phyloP scores from a whole-genome alignment of 2,113 vertebrate genomes.

The Prolemur simus region DNA sequence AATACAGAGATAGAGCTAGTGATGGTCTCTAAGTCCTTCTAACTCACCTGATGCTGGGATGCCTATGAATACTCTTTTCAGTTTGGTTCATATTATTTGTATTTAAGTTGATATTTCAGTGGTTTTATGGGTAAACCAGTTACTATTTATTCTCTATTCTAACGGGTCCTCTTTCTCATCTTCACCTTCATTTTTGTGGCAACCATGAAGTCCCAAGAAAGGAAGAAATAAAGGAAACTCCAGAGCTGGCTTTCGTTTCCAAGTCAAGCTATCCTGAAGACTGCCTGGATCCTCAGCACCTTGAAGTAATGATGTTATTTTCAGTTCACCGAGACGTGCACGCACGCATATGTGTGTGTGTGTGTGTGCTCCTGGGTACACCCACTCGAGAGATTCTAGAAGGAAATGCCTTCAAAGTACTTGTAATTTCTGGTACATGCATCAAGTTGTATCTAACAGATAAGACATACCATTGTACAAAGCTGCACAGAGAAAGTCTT shows the following conservation, averaged over 20 bases:
- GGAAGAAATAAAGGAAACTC: neutral
- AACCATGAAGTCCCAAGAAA: neutral
- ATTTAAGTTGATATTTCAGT: neutral
- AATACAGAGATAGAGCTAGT: neutral
- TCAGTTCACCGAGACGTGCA: neutral
- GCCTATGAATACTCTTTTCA: neutral
- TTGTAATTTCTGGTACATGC: neutral
- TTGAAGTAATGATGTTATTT: neutral
- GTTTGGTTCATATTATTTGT: neutral
- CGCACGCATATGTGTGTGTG: too few relatives aligned
- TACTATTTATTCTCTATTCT: neutral
- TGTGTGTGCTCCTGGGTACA: neutral
- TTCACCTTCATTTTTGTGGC: neutral
- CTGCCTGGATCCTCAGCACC: neutral
- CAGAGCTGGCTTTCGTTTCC: neutral
- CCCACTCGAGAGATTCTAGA: neutral
- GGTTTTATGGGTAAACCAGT: neutral
- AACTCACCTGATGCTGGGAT: neutral
- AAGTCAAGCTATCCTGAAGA: neutral
- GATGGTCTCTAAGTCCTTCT: neutral
- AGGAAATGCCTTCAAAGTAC: constrained; percentile 16
- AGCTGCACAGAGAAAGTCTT: neutral
- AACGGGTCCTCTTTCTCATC: neutral
- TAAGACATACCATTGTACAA: neutral
- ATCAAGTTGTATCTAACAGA: neutral